A percentile compares a stretch with the other conserved stretches of the same genome.
These are phyloP conservation scores for Podiceps cristatus DNA, from an alignment of 2,113 vertebrate species.

Conservation along the genomic window DNA sequence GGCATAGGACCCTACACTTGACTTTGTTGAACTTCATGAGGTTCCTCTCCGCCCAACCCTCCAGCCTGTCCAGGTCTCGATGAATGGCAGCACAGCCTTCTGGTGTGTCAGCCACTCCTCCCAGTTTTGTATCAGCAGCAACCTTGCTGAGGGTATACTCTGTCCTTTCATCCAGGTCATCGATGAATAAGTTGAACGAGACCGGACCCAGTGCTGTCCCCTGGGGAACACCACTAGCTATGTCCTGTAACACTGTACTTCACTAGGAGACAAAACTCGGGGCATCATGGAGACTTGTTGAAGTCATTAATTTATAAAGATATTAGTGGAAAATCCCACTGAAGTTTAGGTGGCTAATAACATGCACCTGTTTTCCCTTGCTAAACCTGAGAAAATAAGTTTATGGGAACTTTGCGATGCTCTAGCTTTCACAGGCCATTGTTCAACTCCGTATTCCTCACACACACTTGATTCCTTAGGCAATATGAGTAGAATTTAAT, in stretches of 20 bases:
- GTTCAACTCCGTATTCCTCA: not conserved
- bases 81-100: too few relatives aligned
- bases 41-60: too few relatives aligned
- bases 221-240: too few relatives aligned
- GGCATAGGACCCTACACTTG: too few relatives aligned
- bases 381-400: not conserved
- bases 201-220: too few relatives aligned
- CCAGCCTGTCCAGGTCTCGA: too few relatives aligned
- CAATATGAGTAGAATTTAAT: not conserved
- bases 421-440: not conserved
- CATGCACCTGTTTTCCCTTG: not conserved
- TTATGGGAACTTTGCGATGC: rapidly evolving
- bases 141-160: too few relatives aligned
- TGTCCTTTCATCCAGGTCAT: too few relatives aligned
- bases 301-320: not conserved
- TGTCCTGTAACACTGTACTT: not conserved
- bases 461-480: rapidly evolving
- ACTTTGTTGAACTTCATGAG: too few relatives aligned
- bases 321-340: not conserved
- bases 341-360: not conserved
- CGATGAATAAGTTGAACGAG: too few relatives aligned
- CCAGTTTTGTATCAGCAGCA: too few relatives aligned
- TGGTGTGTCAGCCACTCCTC: too few relatives aligned
- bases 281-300: rapidly evolving
- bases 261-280: not conserved